Percentiles rank a stretch among this genome's conserved stretches.
phyloP scores from a whole-genome alignment of 2,797 vertebrate genomes.

The Sandelia bainsii region DNA sequence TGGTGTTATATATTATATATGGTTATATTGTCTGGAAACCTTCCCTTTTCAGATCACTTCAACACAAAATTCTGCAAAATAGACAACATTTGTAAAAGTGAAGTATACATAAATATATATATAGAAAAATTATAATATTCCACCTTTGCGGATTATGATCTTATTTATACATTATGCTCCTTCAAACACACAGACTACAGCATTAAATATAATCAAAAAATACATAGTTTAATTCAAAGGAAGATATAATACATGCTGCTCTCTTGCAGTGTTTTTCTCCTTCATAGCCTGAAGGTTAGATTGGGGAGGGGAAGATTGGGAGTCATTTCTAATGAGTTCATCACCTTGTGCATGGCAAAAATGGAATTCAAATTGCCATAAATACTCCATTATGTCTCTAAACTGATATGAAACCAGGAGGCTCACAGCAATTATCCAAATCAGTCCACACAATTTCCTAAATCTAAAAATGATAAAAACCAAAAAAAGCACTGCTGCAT shows the following conservation, averaged over 20 bases:
- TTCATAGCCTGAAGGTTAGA: conserved; percentile 49
- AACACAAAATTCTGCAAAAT: neutral
- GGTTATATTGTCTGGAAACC: too few relatives aligned
- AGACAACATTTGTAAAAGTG: neutral
- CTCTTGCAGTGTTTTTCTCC: conserved; percentile 6
- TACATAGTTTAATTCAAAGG: conserved; percentile 16
- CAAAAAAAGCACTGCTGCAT: conserved; percentile 19
- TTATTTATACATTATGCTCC: conserved; percentile 9
- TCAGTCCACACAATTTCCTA: conserved; percentile 24
- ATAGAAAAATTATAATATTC: neutral
- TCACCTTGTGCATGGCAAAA: conserved; percentile 48
- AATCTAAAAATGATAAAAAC: conserved; percentile 30
- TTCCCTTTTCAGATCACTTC: neutral
- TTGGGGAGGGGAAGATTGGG: conserved; percentile 19
- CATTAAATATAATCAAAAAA: conserved; percentile 22
- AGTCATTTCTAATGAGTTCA: conserved; percentile 67
- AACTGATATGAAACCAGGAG: conserved; percentile 47
- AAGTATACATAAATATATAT: neutral
- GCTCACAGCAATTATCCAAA: conserved; percentile 50
- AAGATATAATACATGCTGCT: conserved; percentile 9
- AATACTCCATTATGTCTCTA: conserved; percentile 56
- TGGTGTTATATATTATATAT: too few relatives aligned
- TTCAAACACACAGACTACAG: neutral
- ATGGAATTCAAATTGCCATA: conserved; percentile 55
- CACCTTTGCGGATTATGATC: neutral